Evolutionary conservation across 2,888 invertebrate species (phyloP).

Genomic region (Coleophora deauratella): DNA sequence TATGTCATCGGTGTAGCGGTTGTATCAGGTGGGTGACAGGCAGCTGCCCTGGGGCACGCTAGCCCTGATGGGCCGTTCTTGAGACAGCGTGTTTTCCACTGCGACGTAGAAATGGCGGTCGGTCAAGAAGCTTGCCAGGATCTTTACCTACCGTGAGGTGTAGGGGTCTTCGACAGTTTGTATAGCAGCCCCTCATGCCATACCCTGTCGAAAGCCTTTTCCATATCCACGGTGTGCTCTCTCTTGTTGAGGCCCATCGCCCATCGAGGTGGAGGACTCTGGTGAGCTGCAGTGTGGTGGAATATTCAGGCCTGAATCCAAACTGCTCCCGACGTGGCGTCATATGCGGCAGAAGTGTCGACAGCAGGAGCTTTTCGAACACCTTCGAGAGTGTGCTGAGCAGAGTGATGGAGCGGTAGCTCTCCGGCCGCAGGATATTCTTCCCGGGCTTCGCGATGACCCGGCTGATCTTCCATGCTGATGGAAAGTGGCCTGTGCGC

Average conservation of each 20-base stretch:
- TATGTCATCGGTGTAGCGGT: conserved; percentile 17
- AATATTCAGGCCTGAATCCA: conserved; percentile 18
- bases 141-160: conserved; percentile 7
- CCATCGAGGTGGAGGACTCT: conserved; percentile 19
- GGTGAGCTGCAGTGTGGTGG: conserved; percentile 22
- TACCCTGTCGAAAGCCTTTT: conserved; percentile 27
- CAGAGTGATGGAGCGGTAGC: conserved; percentile 15
- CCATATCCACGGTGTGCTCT: conserved; percentile 15
- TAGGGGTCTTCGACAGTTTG: conserved; percentile 14
- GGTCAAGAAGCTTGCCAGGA: conserved; percentile 16
- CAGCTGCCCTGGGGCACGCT: conserved; percentile 18
- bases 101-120: conserved; percentile 15
- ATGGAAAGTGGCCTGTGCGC: conserved; percentile 17
- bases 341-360: neutral
- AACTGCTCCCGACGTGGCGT: conserved; percentile 15
- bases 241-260: conserved; percentile 1
- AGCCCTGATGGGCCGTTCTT: conserved; percentile 9
- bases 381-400: neutral
- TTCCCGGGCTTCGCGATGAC: conserved; percentile 20
- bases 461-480: conserved; percentile 10
- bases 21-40: conserved; percentile 16
- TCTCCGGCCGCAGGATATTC: conserved; percentile 8
- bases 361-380: conserved; percentile 3
- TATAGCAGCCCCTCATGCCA: conserved; percentile 26
- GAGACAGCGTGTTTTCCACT: conserved; percentile 9